Conservation (phyloP, 2,113 vertebrate species). For the Microcebus jonahi region DNA sequence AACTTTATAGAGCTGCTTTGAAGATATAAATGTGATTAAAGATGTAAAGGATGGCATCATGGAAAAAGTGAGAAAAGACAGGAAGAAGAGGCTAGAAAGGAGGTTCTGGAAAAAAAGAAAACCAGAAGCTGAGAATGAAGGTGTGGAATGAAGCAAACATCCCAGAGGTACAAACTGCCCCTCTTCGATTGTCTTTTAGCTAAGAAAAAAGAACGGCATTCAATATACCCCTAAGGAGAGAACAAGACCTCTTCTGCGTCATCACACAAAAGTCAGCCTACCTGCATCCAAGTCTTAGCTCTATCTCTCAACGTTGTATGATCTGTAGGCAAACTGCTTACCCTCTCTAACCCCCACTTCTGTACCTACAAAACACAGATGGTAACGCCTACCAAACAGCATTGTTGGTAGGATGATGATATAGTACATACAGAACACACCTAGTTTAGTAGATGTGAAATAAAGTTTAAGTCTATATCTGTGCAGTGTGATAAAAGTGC, state of each 20-base stretch:
- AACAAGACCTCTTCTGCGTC: not conserved
- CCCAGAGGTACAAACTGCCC: not conserved
- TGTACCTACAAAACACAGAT: not conserved
- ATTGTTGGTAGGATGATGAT: not conserved
- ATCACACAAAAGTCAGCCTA: not conserved
- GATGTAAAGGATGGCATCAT: not conserved
- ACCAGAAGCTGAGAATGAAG: conserved; percentile 21
- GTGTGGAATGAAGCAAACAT: not conserved
- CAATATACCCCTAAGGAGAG: not conserved
- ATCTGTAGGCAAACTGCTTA: not conserved
- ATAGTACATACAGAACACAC: not conserved
- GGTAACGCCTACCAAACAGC: not conserved
- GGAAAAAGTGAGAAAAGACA: not conserved
- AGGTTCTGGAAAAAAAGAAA: not conserved
- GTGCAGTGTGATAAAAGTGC: not conserved
- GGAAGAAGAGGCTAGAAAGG: not conserved
- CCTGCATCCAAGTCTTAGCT: not conserved
- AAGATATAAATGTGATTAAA: conserved; percentile 41
- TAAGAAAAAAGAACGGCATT: not conserved
- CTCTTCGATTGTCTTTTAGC: not conserved
- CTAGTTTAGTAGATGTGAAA: not conserved
- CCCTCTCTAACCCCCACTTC: not conserved
- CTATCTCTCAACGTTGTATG: not conserved
- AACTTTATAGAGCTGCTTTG: conserved; percentile 32
- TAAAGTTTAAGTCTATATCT: not conserved